Percentiles rank a stretch among this genome's conserved stretches.
These are phyloP conservation scores for Toxotes lorentzi DNA, from an alignment of 2,797 vertebrate species.

Conservation along the genomic window DNA sequence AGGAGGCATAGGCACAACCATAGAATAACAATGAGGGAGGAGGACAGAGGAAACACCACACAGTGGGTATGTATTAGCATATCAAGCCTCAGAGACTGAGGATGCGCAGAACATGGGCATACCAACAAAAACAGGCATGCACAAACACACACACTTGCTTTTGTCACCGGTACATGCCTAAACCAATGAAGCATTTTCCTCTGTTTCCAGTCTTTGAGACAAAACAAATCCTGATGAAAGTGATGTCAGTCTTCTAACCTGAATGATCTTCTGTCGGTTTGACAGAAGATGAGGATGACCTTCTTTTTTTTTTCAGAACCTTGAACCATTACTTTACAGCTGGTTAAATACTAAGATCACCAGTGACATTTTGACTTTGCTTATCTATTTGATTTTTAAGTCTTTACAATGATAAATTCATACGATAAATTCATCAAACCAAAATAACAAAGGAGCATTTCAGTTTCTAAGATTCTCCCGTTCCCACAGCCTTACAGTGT, in stretches of 20 bases:
- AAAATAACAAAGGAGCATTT: slow-evolving; percentile 7
- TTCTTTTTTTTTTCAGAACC: neutral
- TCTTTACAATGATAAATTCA: neutral
- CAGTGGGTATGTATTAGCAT: slow-evolving; percentile 27
- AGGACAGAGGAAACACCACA: slow-evolving; percentile 52
- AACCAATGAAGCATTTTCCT: neutral
- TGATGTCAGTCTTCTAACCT: neutral
- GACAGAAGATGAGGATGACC: neutral
- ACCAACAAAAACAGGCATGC: neutral
- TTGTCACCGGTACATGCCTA: neutral
- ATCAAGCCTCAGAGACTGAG: slow-evolving; percentile 15
- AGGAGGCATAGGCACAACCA: slow-evolving; percentile 34
- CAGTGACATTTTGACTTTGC: neutral
- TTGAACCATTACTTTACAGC: neutral
- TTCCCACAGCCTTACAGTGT: slow-evolving; percentile 3
- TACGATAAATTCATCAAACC: no score
- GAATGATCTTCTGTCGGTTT: neutral
- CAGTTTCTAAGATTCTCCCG: neutral
- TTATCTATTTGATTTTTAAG: neutral
- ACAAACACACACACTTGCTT: neutral
- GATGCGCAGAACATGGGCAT: neutral
- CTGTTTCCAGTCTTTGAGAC: neutral
- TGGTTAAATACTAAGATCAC: neutral
- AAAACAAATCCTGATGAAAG: slow-evolving; percentile 15
- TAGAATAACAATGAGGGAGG: slow-evolving; percentile 68